These are phyloP conservation scores for Ictalurus punctatus DNA, from an alignment of 2,113 vertebrate species.

Conservation along the genomic window DNA sequence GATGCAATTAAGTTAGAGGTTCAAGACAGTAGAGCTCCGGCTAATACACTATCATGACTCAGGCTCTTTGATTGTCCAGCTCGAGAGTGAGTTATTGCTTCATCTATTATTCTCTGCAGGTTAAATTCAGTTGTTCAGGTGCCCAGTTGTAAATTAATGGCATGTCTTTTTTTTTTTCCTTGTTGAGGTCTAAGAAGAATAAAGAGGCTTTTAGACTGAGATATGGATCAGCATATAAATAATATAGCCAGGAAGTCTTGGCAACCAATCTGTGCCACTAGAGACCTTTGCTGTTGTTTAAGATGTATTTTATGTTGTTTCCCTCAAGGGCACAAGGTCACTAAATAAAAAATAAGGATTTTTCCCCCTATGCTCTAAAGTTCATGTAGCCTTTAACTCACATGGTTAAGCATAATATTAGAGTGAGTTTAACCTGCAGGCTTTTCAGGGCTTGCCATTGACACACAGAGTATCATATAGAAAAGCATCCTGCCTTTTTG, in stretches of 20 bases:
- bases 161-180: slow-evolving; percentile 27
- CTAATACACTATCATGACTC: slow-evolving; percentile 28
- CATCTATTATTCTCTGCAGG: slow-evolving; percentile 32
- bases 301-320: slow-evolving; percentile 15
- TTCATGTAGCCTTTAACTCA: neutral
- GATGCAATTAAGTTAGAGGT: slow-evolving; percentile 30
- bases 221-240: slow-evolving; percentile 43
- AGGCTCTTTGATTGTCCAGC: slow-evolving; percentile 35
- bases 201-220: slow-evolving; percentile 32
- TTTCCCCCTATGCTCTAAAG: neutral
- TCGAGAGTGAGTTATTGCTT: slow-evolving; percentile 42
- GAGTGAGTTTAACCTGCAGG: slow-evolving; percentile 2
- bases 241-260: slow-evolving; percentile 30
- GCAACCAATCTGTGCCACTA: slow-evolving; percentile 25
- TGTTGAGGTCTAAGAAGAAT: slow-evolving; percentile 32
- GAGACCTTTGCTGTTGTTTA: slow-evolving; percentile 37
- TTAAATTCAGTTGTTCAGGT: slow-evolving; percentile 36
- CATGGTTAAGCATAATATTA: neutral
- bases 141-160: slow-evolving; percentile 40
- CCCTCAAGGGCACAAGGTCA: slow-evolving; percentile 28
- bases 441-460: neutral
- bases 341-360: slow-evolving; percentile 42
- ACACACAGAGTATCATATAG: neutral
- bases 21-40: neutral
- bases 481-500: neutral